Evolutionary conservation across 2,888 invertebrate genomes (phyloP).

Genomic region (Meloe dianella): DNA sequence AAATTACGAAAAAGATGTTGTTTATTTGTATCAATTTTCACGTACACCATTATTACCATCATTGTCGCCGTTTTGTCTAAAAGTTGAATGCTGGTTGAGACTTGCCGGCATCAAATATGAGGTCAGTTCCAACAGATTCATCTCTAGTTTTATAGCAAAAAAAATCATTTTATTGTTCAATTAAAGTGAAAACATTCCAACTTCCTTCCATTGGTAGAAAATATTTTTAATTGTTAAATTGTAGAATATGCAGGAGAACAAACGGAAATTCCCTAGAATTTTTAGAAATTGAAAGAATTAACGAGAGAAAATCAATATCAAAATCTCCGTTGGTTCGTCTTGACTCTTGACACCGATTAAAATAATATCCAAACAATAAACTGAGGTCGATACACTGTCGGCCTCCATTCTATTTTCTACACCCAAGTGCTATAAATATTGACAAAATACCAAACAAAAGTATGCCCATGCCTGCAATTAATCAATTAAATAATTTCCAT

Average conservation of each 20-base stretch:
- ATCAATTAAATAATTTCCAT: not conserved
- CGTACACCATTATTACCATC: slow-evolving; percentile 89
- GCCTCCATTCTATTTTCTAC: not conserved
- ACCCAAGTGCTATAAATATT: not conserved
- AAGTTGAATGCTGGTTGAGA: slow-evolving; percentile 95
- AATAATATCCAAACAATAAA: slow-evolving; percentile 3
- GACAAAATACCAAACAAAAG: no score
- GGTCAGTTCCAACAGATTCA: slow-evolving; percentile 68
- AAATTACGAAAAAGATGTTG: slow-evolving; percentile 89
- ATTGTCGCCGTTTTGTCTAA: slow-evolving; percentile 90
- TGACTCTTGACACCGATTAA: slow-evolving; percentile 1
- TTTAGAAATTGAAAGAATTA: no score
- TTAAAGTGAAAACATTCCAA: not conserved
- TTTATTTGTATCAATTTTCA: slow-evolving; percentile 93
- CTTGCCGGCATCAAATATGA: slow-evolving; percentile 91
- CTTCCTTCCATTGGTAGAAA: no score
- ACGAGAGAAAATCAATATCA: not conserved
- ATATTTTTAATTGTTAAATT: no score
- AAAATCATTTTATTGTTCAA: no score
- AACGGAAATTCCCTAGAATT: no score
- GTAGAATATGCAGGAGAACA: no score
- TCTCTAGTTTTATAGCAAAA: no score
- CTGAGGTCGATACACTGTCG: not conserved
- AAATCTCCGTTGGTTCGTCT: not conserved
- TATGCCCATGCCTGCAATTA: no score